Conservation (phyloP, 2,888 invertebrate genomes). For the Andricus quercusramuli region DNA sequence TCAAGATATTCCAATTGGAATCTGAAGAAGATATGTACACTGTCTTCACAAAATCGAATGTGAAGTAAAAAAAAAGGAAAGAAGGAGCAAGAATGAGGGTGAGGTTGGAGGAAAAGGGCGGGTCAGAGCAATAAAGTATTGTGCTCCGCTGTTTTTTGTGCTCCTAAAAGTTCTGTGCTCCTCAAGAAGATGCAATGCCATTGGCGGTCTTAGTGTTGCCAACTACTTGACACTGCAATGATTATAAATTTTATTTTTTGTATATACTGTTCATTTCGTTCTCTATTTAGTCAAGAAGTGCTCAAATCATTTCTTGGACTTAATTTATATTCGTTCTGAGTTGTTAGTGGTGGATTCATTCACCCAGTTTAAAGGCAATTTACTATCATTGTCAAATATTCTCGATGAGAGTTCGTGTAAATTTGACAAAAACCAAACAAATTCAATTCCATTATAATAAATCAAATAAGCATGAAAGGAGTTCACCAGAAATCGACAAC, state of each 20-base stretch:
- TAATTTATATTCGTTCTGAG: not conserved
- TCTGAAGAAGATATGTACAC: slow-evolving; percentile 21
- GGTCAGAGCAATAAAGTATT: slow-evolving; percentile 67
- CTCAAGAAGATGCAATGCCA: slow-evolving; percentile 66
- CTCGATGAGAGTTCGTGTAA: not conserved
- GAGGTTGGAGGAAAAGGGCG: slow-evolving; percentile 50
- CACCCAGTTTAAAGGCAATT: too few relatives aligned
- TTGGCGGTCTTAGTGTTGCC: slow-evolving; percentile 53
- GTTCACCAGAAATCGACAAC: too few relatives aligned
- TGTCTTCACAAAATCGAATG: slow-evolving; percentile 16
- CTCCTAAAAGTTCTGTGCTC: slow-evolving; percentile 65
- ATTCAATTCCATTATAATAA: too few relatives aligned
- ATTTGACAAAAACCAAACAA: too few relatives aligned
- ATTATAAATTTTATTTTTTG: slow-evolving; percentile 10
- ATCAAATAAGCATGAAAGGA: too few relatives aligned
- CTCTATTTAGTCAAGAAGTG: not conserved
- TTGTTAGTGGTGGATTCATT: too few relatives aligned
- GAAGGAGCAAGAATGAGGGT: not conserved
- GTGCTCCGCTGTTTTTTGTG: slow-evolving; percentile 68
- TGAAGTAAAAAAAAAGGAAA: slow-evolving; percentile 20
- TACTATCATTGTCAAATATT: not conserved
- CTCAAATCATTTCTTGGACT: not conserved
- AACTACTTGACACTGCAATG: not conserved
- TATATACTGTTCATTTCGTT: not conserved
- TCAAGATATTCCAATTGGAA: slow-evolving; percentile 1